Evolutionary conservation across 1,140 invertebrate genomes (phyloP).

Genomic region (Eufriesea mexicana): DNA sequence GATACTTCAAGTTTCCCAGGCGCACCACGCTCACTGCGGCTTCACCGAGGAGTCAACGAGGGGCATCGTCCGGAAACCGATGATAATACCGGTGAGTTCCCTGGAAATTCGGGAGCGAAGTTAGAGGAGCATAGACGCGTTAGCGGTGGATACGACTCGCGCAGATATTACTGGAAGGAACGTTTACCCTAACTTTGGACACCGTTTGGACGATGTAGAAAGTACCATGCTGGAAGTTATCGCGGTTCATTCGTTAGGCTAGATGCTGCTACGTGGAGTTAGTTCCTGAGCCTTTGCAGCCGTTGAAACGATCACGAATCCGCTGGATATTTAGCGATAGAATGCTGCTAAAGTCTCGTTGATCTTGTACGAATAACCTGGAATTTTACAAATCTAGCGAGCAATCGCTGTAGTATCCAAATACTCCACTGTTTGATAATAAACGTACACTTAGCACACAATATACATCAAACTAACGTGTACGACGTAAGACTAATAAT

Average conservation of each 20-base stretch:
- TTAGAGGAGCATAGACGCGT: not conserved
- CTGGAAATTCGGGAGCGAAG: not conserved
- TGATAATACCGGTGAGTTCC: constrained; percentile 86
- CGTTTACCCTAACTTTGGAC: not conserved
- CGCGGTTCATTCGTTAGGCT: too few relatives aligned
- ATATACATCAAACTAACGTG: too few relatives aligned
- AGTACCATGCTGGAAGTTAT: not conserved
- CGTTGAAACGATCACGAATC: too few relatives aligned
- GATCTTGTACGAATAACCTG: too few relatives aligned
- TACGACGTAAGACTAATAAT: too few relatives aligned
- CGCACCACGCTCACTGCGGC: constrained; percentile 94
- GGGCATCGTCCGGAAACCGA: constrained; percentile 87
- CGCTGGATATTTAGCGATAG: too few relatives aligned
- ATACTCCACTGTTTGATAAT: too few relatives aligned
- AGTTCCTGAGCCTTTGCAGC: too few relatives aligned
- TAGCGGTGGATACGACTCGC: constrained; percentile 6
- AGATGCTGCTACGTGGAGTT: not conserved
- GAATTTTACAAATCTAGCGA: too few relatives aligned
- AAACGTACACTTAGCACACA: too few relatives aligned
- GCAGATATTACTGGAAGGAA: not conserved
- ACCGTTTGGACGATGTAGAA: not conserved
- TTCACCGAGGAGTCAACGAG: constrained; percentile 94
- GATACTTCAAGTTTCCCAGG: constrained; percentile 93
- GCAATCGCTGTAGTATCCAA: too few relatives aligned
- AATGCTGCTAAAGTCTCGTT: too few relatives aligned